These are phyloP conservation scores for Arctopsyche grandis DNA, from an alignment of 1,140 invertebrate species.

Conservation along the genomic window DNA sequence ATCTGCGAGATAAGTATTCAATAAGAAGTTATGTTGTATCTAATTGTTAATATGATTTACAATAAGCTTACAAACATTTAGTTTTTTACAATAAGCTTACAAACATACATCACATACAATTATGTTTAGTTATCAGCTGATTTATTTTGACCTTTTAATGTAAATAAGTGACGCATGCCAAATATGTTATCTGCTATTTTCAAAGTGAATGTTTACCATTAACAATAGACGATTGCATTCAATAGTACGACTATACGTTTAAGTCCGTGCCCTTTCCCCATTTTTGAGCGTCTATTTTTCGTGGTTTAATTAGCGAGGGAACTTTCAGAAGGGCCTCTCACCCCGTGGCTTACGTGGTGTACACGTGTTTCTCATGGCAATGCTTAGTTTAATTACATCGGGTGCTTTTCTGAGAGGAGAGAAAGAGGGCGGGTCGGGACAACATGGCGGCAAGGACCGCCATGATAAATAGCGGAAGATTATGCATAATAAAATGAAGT, in stretches of 20 bases:
- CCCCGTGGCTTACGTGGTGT: not conserved
- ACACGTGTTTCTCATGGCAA: slow-evolving; percentile 36
- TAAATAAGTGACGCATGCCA: no score
- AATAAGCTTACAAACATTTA: no score
- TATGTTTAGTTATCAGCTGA: no score
- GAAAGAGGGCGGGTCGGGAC: not conserved
- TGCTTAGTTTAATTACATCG: slow-evolving; percentile 35
- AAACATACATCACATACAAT: no score
- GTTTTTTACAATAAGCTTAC: no score
- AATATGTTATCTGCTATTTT: no score
- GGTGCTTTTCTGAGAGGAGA: not conserved
- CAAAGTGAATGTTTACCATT: no score
- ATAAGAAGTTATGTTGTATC: no score
- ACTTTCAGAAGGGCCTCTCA: not conserved
- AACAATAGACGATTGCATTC: no score
- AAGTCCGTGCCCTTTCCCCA: not conserved
- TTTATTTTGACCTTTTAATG: no score
- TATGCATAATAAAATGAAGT: slow-evolving; percentile 42
- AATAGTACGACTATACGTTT: not conserved
- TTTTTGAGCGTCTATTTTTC: slow-evolving; percentile 13
- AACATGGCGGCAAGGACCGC: not conserved
- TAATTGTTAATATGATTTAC: no score
- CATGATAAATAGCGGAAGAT: slow-evolving; percentile 44
- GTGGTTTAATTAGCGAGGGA: not conserved
- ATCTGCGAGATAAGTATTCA: no score